Evolutionary conservation across 2,888 invertebrate genomes (phyloP), one percentile per base, ranked within the genome.

Genomic region (Graphium colonna): DNA sequence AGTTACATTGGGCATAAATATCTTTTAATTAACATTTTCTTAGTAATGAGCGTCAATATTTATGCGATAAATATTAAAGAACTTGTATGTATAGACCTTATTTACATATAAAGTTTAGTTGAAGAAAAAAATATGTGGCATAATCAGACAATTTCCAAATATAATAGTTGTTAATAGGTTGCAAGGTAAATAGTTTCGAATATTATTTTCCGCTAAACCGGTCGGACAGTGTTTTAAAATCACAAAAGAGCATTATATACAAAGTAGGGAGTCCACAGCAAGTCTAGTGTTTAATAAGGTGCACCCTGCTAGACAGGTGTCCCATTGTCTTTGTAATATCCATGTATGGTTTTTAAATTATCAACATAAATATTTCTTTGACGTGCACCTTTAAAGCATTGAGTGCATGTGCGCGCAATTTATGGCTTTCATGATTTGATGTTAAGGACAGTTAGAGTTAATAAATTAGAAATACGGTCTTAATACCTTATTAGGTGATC

Each of bases 331-430:
- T 21, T 26, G 21, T 83, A 82, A 82, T 83, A 82, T 83, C 83
- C 84, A 83, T 82, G 76, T 80, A 81, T 69, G 82, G 82, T 77
- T 82, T 82, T 82, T 81, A 80, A 81, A 84, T 79, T 81, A 84
- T 84, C 10, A 31, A 31, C 31, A 31, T 31, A 31, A 31, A 31
- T 85, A 84, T 39, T 39, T 4, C 39, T 15, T 39, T 39, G 39
- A 15, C 39, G 2, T 7, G 12, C 9, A 15, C 2, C 7, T 39
- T 12, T 7, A 12, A n/a, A 39, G 39, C 15, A 16, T 10, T 3
- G 16, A 12, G 15, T 39, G 7, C 16, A 71, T 74, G 71, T 75
- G 69, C 69, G 66, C 71, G 69, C 73, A 76, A 77, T 78, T 65
- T 69, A 40, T 38, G 8, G n/a, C 43, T 26, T 28, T 52, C 31